Conservation (phyloP, 2,888 invertebrate genomes). For the Ectobius pallidus region DNA sequence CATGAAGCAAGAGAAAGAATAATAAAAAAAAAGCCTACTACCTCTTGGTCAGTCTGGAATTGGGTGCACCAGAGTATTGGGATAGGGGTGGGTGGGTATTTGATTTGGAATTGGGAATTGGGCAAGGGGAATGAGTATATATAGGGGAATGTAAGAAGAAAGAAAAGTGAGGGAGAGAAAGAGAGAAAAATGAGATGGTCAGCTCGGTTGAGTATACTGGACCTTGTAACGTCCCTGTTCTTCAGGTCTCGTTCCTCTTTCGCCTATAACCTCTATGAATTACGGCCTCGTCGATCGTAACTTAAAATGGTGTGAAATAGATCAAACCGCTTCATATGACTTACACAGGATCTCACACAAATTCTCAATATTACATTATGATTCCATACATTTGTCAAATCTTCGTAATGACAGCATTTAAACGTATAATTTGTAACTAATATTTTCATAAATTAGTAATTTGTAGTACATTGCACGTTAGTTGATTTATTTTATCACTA, state of each 20-base stretch:
- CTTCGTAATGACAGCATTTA: too few species aligned
- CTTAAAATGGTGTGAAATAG: slow-evolving; percentile 2
- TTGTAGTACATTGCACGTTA: too few species aligned
- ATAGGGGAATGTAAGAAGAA: slow-evolving; percentile 28
- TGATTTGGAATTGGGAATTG: slow-evolving; percentile 30
- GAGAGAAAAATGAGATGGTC: slow-evolving; percentile 37
- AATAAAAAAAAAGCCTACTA: slow-evolving; percentile 9
- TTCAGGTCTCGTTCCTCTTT: background rate
- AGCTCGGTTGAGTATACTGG: slow-evolving; percentile 5
- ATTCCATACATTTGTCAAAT: too few species aligned
- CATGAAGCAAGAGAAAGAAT: slow-evolving; percentile 17
- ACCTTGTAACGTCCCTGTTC: background rate
- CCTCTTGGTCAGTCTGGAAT: slow-evolving; percentile 29
- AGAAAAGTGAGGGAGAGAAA: slow-evolving; percentile 22
- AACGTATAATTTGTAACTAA: too few species aligned
- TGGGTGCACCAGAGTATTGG: background rate
- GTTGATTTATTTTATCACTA: too few species aligned
- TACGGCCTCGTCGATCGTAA: background rate
- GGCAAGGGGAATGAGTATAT: slow-evolving; percentile 31
- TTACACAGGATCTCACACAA: too few species aligned
- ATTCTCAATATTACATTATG: too few species aligned
- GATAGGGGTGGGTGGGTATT: slow-evolving; percentile 17
- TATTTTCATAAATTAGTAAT: too few species aligned
- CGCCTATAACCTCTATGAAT: background rate
- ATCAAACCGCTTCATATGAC: too few species aligned